Percentiles rank a stretch among this genome's conserved stretches.
These are phyloP conservation scores for Chrysochloris asiatica DNA, from an alignment of 2,113 vertebrate species.

Conservation along the genomic window DNA sequence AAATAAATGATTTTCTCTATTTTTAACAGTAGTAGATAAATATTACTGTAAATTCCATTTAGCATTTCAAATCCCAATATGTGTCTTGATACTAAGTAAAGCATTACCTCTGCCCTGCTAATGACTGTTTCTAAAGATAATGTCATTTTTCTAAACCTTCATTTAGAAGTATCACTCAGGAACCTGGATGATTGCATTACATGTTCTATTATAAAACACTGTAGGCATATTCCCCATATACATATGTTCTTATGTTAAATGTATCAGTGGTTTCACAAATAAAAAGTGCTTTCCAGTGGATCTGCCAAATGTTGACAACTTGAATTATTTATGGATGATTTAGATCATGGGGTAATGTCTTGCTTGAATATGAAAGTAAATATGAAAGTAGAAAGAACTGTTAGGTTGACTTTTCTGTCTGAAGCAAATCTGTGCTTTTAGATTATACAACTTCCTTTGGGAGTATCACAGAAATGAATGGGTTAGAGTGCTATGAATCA, in stretches of 20 bases:
- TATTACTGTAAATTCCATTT: constrained; percentile 28
- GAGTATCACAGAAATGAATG: constrained; percentile 60
- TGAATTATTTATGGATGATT: constrained; percentile 70
- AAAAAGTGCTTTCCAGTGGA: not conserved
- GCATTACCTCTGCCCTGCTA: not conserved
- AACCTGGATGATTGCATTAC: not conserved
- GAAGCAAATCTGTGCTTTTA: constrained; percentile 47
- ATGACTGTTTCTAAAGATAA: not conserved
- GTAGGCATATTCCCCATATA: not conserved
- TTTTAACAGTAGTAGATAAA: not conserved
- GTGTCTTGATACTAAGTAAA: not conserved
- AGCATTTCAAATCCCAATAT: constrained; percentile 3
- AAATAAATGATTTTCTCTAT: not conserved
- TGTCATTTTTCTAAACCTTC: constrained; percentile 6
- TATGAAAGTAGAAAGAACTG: constrained; percentile 58
- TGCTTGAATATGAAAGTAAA: constrained; percentile 69
- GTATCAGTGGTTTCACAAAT: constrained; percentile 52
- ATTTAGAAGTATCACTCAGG: not conserved
- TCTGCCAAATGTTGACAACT: constrained; percentile 51
- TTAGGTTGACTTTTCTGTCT: constrained; percentile 63
- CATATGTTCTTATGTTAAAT: constrained; percentile 15
- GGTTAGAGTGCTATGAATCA: constrained; percentile 52
- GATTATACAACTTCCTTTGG: constrained; percentile 33
- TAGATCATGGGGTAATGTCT: constrained; percentile 64
- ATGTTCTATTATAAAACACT: not conserved